Percentiles rank a stretch among this genome's conserved stretches.
Evolutionary conservation across 2,113 vertebrate species (phyloP).

Genomic region (Trematomus loennbergii): DNA sequence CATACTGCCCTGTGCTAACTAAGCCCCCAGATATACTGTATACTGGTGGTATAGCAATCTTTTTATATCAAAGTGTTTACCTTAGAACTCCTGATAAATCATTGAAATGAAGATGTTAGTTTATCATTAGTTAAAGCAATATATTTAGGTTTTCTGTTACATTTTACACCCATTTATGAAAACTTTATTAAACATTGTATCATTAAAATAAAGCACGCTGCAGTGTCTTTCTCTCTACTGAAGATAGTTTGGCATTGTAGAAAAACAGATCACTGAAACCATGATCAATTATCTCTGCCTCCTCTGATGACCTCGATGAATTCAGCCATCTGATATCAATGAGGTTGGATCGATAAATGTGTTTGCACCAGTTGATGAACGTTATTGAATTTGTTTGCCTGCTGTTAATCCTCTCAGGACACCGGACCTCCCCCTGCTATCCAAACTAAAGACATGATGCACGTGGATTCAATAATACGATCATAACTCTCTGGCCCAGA

Average conservation of each 20-base stretch:
- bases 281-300: background rate
- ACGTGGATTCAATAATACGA: background rate
- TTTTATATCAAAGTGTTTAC: too few relatives aligned
- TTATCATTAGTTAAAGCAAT: too few relatives aligned
- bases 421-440: background rate
- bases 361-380: constrained; percentile 18
- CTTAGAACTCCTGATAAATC: too few relatives aligned
- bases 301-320: constrained; percentile 29
- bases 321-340: background rate
- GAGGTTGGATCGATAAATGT: constrained; percentile 3
- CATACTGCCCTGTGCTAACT: too few relatives aligned
- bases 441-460: too few relatives aligned
- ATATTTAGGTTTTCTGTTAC: too few relatives aligned
- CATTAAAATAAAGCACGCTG: background rate
- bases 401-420: constrained; percentile 7
- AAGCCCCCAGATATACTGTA: too few relatives aligned
- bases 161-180: too few relatives aligned
- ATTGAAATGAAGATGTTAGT: too few relatives aligned
- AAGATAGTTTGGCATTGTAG: background rate
- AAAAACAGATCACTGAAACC: background rate
- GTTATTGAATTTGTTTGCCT: background rate
- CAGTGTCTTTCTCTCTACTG: background rate
- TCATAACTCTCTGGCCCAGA: background rate
- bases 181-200: too few relatives aligned
- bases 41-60: too few relatives aligned